A percentile compares a stretch with the other conserved stretches of the same genome.
phyloP scores from a whole-genome alignment of 1,140 invertebrate species.

The Neocloeon triangulifer region DNA sequence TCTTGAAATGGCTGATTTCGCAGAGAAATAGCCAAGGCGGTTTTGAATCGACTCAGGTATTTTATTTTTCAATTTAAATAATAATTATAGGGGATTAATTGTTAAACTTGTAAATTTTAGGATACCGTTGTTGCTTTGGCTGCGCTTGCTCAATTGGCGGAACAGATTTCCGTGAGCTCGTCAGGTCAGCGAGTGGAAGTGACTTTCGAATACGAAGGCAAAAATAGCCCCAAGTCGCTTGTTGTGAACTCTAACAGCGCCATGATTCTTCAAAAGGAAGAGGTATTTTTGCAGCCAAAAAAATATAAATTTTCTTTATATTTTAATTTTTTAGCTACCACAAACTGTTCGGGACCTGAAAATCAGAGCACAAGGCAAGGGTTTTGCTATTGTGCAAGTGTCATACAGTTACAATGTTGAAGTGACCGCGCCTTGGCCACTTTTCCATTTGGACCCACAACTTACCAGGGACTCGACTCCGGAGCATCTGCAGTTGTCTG shows the following conservation, averaged over 20 bases:
- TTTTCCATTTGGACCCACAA: slow-evolving; percentile 73
- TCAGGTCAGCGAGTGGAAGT: slow-evolving; percentile 28
- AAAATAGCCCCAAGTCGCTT: slow-evolving; percentile 31
- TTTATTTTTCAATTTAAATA: background rate
- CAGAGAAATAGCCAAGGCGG: slow-evolving; percentile 63
- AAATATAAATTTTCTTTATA: no score
- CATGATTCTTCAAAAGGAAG: slow-evolving; percentile 48
- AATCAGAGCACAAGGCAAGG: slow-evolving; percentile 51
- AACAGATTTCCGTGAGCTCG: slow-evolving; percentile 26
- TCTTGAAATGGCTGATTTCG: slow-evolving; percentile 63
- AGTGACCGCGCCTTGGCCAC: slow-evolving; percentile 69
- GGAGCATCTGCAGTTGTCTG: slow-evolving; percentile 62
- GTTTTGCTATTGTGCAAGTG: slow-evolving; percentile 64
- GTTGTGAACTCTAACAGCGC: slow-evolving; percentile 42
- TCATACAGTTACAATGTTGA: slow-evolving; percentile 67
- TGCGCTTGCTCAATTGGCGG: slow-evolving; percentile 44
- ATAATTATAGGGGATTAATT: background rate
- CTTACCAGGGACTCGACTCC: slow-evolving; percentile 64
- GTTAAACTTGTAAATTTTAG: slow-evolving; percentile 15
- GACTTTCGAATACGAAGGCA: slow-evolving; percentile 24
- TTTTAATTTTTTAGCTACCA: slow-evolving; percentile 23
- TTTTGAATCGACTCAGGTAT: slow-evolving; percentile 50
- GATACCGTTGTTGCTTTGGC: slow-evolving; percentile 52
- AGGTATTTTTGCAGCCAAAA: slow-evolving; percentile 23
- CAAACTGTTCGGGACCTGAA: slow-evolving; percentile 26